Evolutionary conservation across 30 jellyfish, hydroid and myxozoan genomes (phyloP), one percentile per base, ranked within the genome.

Genomic region (Phacellophora camtschatica): DNA sequence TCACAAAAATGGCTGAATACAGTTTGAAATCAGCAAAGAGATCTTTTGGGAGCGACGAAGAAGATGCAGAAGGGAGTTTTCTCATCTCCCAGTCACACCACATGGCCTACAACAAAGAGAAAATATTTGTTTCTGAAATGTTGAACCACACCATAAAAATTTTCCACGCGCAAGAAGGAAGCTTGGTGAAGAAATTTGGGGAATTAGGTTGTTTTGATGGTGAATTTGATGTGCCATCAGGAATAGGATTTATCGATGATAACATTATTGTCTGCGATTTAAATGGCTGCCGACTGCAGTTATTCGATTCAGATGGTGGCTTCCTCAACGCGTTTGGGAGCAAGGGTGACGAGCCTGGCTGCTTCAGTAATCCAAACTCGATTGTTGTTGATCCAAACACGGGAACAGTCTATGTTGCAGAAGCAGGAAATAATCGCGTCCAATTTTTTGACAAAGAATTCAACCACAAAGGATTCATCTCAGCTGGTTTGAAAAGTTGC

Each of bases 51-150:
- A 82, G 87, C 29, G 19, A 66, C 46, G 72, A 68, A 1, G 53
- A 57, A 18, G 88, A 67, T 39, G 83, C 45, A 2, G 94, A 77
- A 2, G 93, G 84, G 0, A 81, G 59, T 5, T 87, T 59, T 63
- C 89, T 87, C 70, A 67, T 87, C 42, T 45, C 89, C 33, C 97
- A 87, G 53, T 43, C 90, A 5, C 97, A 87, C 48, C 97, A 87
- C 70, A 54, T 87, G 84, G 82, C 81, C 59, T 66, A 39, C 70
- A 75, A 46, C 65, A 64, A 78, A 1, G 97, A 84, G 15, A 79
- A 79, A 32, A 25, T 80, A 1, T 78, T 35, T 64, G 83, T 79
- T 28, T 66, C 95, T 29, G 88, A 62, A 83, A 77, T 87, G 97
- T 63, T 87, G 27, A 87, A 71, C 80, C 94, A 83, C 43, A 13